Percentiles rank a stretch among this genome's conserved stretches.
Evolutionary conservation across 1,140 invertebrate genomes (phyloP).

Genomic region (Macrocentrus cingulum): DNA sequence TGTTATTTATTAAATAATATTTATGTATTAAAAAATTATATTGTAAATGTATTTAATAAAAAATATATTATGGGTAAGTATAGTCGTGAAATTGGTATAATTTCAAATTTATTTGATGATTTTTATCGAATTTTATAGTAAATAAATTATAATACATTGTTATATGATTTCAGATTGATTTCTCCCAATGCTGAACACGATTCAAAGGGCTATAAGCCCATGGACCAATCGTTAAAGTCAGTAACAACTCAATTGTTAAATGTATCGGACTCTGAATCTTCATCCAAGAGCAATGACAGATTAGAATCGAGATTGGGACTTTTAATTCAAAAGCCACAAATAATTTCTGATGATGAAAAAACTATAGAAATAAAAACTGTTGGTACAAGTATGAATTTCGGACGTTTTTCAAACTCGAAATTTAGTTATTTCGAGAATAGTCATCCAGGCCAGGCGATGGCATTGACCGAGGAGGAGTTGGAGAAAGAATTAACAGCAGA

Average conservation of each 20-base stretch:
- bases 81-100: too few relatives aligned
- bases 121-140: too few relatives aligned
- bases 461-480: conserved; percentile 54
- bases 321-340: conserved; percentile 17
- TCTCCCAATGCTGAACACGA: conserved; percentile 22
- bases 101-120: too few relatives aligned
- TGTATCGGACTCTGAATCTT: conserved; percentile 33
- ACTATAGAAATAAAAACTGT: conserved; percentile 22
- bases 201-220: conserved; percentile 49
- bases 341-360: conserved; percentile 11
- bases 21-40: too few relatives aligned
- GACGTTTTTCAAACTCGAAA: conserved; percentile 53
- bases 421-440: conserved; percentile 52
- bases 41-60: too few relatives aligned
- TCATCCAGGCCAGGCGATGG: conserved; percentile 56
- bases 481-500: conserved; percentile 47
- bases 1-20: too few relatives aligned
- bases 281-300: conserved; percentile 1
- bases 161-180: conserved; percentile 28
- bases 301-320: conserved; percentile 26
- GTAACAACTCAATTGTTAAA: conserved; percentile 54
- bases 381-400: conserved; percentile 33
- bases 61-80: too few relatives aligned
- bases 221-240: conserved; percentile 52
- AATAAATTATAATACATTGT: conserved; percentile 3